These are phyloP conservation scores for Suillia variegata DNA, from an alignment of 2,888 invertebrate genomes.

Conservation along the genomic window DNA sequence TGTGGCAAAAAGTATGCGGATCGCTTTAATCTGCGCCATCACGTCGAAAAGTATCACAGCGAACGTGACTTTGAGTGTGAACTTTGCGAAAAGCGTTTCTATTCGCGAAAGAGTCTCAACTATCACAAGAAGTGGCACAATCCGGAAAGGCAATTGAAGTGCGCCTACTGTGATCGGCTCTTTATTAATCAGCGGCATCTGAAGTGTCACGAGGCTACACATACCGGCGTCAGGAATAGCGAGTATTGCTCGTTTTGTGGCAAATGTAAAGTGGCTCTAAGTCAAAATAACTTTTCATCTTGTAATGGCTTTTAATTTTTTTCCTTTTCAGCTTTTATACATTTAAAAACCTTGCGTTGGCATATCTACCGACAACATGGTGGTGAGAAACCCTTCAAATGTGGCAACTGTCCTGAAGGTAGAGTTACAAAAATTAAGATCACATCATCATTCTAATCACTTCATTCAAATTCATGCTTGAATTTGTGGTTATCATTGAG, in stretches of 20 bases:
- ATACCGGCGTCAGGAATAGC: slow-evolving; percentile 42
- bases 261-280: slow-evolving; percentile 39
- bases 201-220: slow-evolving; percentile 49
- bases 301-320: too few species aligned
- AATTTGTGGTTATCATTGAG: too few species aligned
- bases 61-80: slow-evolving; percentile 51
- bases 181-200: slow-evolving; percentile 52
- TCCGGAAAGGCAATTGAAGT: slow-evolving; percentile 47
- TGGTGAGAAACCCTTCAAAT: slow-evolving; percentile 45
- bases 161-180: slow-evolving; percentile 48
- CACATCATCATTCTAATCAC: not conserved
- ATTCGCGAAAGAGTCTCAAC: slow-evolving; percentile 51
- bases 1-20: slow-evolving; percentile 53
- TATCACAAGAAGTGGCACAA: slow-evolving; percentile 55
- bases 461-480: not conserved
- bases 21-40: slow-evolving; percentile 50
- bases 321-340: slow-evolving; percentile 26
- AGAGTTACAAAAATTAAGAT: slow-evolving; percentile 30
- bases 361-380: slow-evolving; percentile 44
- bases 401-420: slow-evolving; percentile 43
- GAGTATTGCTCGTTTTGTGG: slow-evolving; percentile 52
- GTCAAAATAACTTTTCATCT: too few species aligned
- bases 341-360: slow-evolving; percentile 44
- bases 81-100: slow-evolving; percentile 51
- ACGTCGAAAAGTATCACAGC: slow-evolving; percentile 51